Evolutionary conservation across 2,888 invertebrate species (phyloP), one percentile per base, ranked within the genome.

Genomic region (Lissocephala sabroskyi): DNA sequence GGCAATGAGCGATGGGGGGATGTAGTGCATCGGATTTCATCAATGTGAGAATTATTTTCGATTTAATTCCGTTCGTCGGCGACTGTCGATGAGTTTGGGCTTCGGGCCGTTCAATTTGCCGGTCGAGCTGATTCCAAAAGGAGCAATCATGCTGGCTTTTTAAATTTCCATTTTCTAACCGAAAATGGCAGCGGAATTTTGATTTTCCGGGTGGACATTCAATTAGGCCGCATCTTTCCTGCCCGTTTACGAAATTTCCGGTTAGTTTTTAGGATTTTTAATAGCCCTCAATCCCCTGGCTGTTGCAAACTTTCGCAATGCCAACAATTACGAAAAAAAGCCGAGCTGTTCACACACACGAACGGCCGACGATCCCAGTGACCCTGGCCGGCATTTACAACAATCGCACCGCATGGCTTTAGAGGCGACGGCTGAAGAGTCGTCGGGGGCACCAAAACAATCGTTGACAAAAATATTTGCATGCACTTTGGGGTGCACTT

Each of bases 401-500:
- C 48, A 46, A 40, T 41, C 37, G 46, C 46, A 47, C 54, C 29
- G 10, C 16, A 45, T 35, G 49, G 28, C 48, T 65, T 53, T 54
- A 23, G 4, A 23, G 23, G 23, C 3, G 7, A 23, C 23, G 7
- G 7, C n/a, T n/a, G 23, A 23, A 3, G 23, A 23, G 23, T n/a
- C n/a, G n/a, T 32, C 46, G 48, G 43, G 36, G 52, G 39, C 52
- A 54, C 29, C 44, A 49, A 50, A 65, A 65, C 65, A 65, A 62
- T 57, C 49, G 70, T 52, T 62, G 65, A 51, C 75, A 60, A 74
- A 74, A 70, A 65, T 63, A 67, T 67, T 67, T 74, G 66, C 71
- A 65, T 67, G 54, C 66, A 70, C 67, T 74, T 60, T 62, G 53
- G 63, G 71, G 57, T 62, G 56, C 63, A 74, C 55, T 67, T 70